These are phyloP conservation scores for Prenolepis imparis DNA, from an alignment of 2,888 invertebrate genomes.

Conservation along the genomic window DNA sequence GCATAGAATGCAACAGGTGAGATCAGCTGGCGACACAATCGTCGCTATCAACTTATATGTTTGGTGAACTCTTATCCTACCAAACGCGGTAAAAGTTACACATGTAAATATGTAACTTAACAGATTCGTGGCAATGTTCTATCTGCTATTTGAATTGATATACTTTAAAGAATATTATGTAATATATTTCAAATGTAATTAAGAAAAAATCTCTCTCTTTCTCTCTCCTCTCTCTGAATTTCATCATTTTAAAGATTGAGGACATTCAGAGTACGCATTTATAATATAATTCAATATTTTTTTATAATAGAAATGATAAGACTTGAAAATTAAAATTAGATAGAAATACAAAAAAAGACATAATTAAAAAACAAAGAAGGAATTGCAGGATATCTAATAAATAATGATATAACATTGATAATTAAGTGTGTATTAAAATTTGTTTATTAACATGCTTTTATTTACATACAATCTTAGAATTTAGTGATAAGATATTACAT, in stretches of 20 bases:
- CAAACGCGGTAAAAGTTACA: conserved; percentile 17
- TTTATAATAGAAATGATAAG: background rate
- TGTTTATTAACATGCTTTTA: background rate
- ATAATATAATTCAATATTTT: background rate
- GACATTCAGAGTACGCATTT: background rate
- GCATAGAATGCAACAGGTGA: conserved; percentile 47
- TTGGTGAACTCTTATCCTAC: conserved; percentile 16
- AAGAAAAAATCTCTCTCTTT: background rate
- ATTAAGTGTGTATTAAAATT: background rate
- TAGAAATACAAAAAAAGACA: background rate
- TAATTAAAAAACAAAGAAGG: background rate
- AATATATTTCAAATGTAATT: too few species aligned
- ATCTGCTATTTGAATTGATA: background rate
- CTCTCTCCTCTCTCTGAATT: background rate
- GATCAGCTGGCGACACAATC: conserved; percentile 33
- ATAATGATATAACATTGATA: background rate
- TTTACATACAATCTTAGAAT: background rate
- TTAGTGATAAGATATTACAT: background rate
- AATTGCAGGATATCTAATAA: background rate
- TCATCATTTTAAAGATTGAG: background rate
- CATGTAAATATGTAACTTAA: conserved; percentile 2
- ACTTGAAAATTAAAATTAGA: background rate
- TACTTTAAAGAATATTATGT: background rate
- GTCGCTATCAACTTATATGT: conserved; percentile 30
- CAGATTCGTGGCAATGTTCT: background rate